A percentile compares a stretch with the other conserved stretches of the same genome.
These are phyloP conservation scores for Aurelia sp. DNA, from an alignment of 30 jellyfish, hydroid and myxozoan species.

Conservation along the genomic window DNA sequence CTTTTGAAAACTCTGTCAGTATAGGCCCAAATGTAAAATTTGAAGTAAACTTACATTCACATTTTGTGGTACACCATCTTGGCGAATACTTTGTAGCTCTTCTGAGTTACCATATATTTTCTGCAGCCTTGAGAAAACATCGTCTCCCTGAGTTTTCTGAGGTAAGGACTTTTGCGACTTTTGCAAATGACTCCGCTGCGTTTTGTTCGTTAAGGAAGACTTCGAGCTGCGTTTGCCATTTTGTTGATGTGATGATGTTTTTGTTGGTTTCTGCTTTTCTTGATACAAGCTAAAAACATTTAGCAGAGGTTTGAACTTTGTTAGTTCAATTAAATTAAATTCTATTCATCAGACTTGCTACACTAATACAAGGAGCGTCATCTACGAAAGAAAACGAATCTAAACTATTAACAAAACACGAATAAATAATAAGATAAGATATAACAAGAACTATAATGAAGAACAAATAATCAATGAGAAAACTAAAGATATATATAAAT, in stretches of 20 bases:
- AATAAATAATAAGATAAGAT: too few species aligned
- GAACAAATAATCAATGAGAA: too few species aligned
- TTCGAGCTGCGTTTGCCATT: conserved; percentile 6
- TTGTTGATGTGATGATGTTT: conserved; percentile 13
- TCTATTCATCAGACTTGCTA: too few species aligned
- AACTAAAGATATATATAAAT: too few species aligned
- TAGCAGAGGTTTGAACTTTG: too few species aligned
- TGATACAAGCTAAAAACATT: too few species aligned
- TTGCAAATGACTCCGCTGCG: conserved; percentile 5
- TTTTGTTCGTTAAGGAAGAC: conserved; percentile 1
- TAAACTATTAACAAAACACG: too few species aligned
- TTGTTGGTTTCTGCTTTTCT: not conserved
- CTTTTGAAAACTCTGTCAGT: too few species aligned
- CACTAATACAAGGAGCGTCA: too few species aligned
- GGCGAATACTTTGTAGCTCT: not conserved
- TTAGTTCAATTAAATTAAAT: too few species aligned
- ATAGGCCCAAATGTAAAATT: not conserved
- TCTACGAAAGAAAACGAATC: too few species aligned
- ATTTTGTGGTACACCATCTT: not conserved
- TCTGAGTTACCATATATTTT: conserved; percentile 54
- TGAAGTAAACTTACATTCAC: not conserved
- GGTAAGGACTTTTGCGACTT: not conserved
- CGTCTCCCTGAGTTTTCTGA: conserved; percentile 33
- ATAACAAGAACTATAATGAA: too few species aligned
- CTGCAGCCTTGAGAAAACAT: conserved; percentile 49